phyloP scores from a whole-genome alignment of 2,113 vertebrate genomes.

The Manacus vitellinus region DNA sequence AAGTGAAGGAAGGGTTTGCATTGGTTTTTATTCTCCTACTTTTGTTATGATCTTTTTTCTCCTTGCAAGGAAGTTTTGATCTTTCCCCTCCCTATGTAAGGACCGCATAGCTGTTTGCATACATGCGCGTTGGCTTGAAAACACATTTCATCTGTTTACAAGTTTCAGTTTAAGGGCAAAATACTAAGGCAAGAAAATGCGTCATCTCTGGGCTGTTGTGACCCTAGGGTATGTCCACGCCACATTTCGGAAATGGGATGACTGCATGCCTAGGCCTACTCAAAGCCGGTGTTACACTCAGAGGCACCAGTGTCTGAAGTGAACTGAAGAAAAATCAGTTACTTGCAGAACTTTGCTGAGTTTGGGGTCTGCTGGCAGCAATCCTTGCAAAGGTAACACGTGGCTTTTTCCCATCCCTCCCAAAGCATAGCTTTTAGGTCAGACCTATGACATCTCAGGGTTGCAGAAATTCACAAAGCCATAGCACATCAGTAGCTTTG shows the following conservation, averaged over 20 bases:
- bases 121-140: neutral
- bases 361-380: neutral
- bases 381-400: neutral
- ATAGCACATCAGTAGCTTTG: neutral
- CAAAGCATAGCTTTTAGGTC: neutral
- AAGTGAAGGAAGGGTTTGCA: neutral
- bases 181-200: conserved; percentile 51
- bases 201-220: conserved; percentile 40
- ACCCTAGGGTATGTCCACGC: neutral
- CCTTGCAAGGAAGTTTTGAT: neutral
- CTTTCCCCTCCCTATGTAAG: neutral
- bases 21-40: neutral
- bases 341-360: neutral
- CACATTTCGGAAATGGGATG: neutral
- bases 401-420: neutral
- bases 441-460: neutral
- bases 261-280: neutral
- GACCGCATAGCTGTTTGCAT: neutral
- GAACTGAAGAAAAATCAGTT: neutral
- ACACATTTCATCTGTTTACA: conserved; percentile 10
- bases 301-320: neutral
- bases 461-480: neutral
- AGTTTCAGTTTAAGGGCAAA: conserved; percentile 56
- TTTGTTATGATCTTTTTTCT: neutral
- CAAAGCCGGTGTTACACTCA: neutral